Evolutionary conservation across 1,140 invertebrate genomes (phyloP), one percentile per base, ranked within the genome.

Genomic region (Bactericera cockerelli): DNA sequence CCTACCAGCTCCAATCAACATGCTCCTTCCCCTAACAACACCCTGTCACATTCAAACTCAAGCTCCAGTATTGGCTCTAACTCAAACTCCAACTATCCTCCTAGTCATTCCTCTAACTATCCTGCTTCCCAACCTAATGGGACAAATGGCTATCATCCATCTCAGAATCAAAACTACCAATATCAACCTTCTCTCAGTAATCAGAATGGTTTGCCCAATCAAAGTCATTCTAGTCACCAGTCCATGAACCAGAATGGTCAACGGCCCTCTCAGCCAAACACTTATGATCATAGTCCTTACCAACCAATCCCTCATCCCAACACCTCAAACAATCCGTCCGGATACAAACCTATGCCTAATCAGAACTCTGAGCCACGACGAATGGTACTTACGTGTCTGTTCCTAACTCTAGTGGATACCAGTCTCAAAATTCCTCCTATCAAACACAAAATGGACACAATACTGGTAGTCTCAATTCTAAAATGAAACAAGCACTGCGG

Each of bases 281-380:
- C 2, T 8, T 19, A 28, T 57, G 31, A 33, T 16, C 56, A 62
- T 55, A 3, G 58, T 39, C 61, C 61, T 22, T 62, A 62, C 25
- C 61, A 62, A 38, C 58, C 55, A 24, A 38, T 62, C 26, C 58
- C 61, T 31, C 55, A 57, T 24, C 36, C 21, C n/a, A 25, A 21
- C 58, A 49, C 33, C 21, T 25, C 24, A 36, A 39, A 36, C 36
- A 33, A 31, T 55, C 2, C 26, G 24, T 22, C n/a, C 16, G 10
- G 24, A 10, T 39, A n/a, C 26, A 38, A 8, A 58, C 21, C 19
- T n/a, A 8, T 57, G 22, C 26, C 59, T 13, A 49, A 22, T 49
- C 42, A 49, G 42, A 6, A 6, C 8, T 19, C n/a, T 49, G 42
- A 49, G 3, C 26, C 24, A 2, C 57, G 6, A 16, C 39, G 25